A percentile compares a stretch with the other conserved stretches of the same genome.
These are phyloP conservation scores for Neopipo cinnamomea DNA, from an alignment of 2,113 vertebrate genomes.

Conservation along the genomic window DNA sequence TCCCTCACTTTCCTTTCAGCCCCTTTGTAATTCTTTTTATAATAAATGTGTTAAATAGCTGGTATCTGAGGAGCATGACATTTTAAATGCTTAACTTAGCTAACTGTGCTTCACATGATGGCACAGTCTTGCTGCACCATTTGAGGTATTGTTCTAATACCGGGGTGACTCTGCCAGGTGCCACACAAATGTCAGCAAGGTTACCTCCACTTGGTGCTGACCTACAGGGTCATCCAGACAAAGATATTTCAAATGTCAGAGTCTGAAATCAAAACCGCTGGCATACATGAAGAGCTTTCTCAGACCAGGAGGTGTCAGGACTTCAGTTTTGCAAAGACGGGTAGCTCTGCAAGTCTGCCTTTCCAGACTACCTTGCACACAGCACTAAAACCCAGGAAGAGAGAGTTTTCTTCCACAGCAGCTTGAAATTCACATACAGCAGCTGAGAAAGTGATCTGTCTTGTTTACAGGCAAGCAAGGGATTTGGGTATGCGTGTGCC, in stretches of 20 bases:
- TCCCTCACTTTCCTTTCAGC: constrained; percentile 8
- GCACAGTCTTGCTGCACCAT: neutral
- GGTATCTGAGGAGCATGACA: neutral
- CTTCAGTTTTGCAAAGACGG: neutral
- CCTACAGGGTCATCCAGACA: neutral
- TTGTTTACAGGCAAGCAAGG: neutral
- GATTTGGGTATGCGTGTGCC: neutral
- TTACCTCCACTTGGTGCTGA: neutral
- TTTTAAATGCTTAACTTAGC: neutral
- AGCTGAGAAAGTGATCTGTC: neutral
- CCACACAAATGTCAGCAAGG: neutral
- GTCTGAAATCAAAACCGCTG: neutral
- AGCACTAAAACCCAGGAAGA: neutral
- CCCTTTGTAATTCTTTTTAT: neutral
- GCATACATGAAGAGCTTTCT: neutral
- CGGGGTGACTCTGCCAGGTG: neutral
- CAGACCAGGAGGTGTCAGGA: neutral
- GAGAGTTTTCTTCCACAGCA: neutral
- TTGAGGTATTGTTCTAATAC: neutral
- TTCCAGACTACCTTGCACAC: neutral
- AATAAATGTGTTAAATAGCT: neutral
- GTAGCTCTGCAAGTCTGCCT: neutral
- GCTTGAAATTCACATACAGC: neutral
- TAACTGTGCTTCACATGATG: neutral
- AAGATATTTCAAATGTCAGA: neutral